Evolutionary conservation across 1,140 invertebrate genomes (phyloP), one percentile per base, ranked within the genome.

Genomic region (Drosophila busckii): DNA sequence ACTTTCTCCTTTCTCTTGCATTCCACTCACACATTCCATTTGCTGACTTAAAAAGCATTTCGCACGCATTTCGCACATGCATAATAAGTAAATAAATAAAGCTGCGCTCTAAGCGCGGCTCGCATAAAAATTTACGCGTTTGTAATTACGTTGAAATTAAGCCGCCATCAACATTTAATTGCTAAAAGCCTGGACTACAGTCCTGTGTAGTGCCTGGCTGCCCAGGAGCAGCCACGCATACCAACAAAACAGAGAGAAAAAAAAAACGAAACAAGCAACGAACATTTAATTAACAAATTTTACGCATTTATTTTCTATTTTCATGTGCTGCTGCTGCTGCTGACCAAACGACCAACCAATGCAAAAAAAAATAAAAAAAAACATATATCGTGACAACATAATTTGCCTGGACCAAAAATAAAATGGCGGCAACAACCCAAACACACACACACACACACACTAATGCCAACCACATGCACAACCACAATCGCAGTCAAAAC

Each of bases 401-500:
- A 76, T 76, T 76, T 66, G 44, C 44, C 55, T 46, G 50, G 38
- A 40, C 46, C 32, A 8, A 49, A 46, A 50, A 63, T 48, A 58
- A 45, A 50, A 63, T 49, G 52, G 31, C 52, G 49, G 12, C 25
- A 12, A 49, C 45, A 32, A 34, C 44, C 20, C 15, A 23, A 23
- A 7, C 19, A 26, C 13, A 26, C 12, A 22, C 20, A 28, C 38
- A 25, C 20, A 35, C 49, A 53, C 37, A 31, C 35, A 65, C 48
- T 46, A 58, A 58, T 56, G 40, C 13, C 42, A 65, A 48, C 49
- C 25, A 29, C 32, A 56, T 58, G 17, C 37, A 22, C 48, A 60
- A 45, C 45, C 59, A 52, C 46, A 40, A 38, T 35, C 17, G 38
- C 80, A 84, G 67, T 84, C 16, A 84, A 92, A 64, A 90, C 93